Percentiles rank a stretch among this genome's conserved stretches.
Evolutionary conservation across 2,888 invertebrate species (phyloP).

Genomic region (Yponomeuta plumbellus): DNA sequence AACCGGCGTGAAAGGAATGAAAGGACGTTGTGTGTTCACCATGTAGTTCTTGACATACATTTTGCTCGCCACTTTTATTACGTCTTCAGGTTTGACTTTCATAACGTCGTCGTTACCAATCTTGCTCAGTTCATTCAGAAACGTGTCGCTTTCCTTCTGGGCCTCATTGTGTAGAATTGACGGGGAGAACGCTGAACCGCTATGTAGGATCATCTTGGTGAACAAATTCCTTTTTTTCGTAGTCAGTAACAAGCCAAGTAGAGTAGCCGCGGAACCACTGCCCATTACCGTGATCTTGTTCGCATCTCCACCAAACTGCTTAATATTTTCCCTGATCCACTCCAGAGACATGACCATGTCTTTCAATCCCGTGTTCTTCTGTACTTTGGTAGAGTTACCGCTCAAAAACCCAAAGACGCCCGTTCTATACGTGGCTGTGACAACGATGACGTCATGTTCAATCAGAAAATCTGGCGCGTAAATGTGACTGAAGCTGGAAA

Average conservation of each 20-base stretch:
- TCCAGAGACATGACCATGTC: constrained; percentile 62
- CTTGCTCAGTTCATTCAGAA: not conserved
- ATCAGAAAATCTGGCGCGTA: constrained; percentile 63
- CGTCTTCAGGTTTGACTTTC: constrained; percentile 39
- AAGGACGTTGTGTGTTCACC: constrained; percentile 50
- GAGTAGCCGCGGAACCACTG: constrained; percentile 57
- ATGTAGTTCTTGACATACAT: constrained; percentile 52
- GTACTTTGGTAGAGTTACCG: constrained; percentile 42
- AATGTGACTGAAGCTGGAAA: constrained; percentile 62
- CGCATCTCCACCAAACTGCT: constrained; percentile 54
- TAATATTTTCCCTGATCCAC: constrained; percentile 57
- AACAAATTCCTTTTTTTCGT: constrained; percentile 53
- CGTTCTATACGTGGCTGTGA: constrained; percentile 57
- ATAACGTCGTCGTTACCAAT: constrained; percentile 27
- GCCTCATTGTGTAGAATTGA: constrained; percentile 48
- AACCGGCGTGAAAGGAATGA: constrained; percentile 59
- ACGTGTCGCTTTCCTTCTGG: constrained; percentile 26
- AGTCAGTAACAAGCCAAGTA: constrained; percentile 48
- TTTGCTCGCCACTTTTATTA: constrained; percentile 43
- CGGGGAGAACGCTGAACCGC: constrained; percentile 57
- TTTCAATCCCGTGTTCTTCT: constrained; percentile 66
- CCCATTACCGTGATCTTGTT: constrained; percentile 57
- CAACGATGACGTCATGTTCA: constrained; percentile 53
- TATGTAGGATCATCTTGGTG: constrained; percentile 63
- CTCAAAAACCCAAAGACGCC: constrained; percentile 65